Percentiles rank a stretch among this genome's conserved stretches.
phyloP scores from a whole-genome alignment of 2,113 vertebrate genomes.

The Calidris pygmaea region DNA sequence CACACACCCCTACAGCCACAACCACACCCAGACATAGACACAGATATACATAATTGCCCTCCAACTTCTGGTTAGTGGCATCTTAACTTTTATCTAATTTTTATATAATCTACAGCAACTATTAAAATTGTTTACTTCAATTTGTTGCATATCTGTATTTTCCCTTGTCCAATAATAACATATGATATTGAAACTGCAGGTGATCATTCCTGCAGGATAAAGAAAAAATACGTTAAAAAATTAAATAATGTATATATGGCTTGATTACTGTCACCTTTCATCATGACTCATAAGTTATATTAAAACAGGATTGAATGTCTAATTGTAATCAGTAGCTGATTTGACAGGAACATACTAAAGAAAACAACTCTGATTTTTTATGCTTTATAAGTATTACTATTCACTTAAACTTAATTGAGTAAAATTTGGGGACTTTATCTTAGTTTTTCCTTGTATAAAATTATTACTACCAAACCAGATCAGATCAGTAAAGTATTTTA shows the following conservation, averaged over 20 bases:
- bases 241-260: neutral
- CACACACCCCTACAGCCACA: neutral
- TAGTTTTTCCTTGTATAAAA: neutral
- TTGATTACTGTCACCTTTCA: neutral
- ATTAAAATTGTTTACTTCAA: neutral
- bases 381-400: fast-evolving
- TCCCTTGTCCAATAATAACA: neutral
- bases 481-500: neutral
- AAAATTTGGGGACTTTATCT: neutral
- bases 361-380: neutral
- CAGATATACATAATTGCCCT: neutral
- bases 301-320: neutral
- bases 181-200: neutral
- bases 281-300: neutral
- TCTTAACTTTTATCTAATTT: neutral
- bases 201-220: neutral
- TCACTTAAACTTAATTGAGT: neutral
- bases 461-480: neutral
- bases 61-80: neutral
- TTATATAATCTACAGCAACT: neutral
- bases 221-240: neutral
- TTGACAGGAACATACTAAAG: neutral
- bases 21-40: neutral
- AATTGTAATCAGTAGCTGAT: neutral
- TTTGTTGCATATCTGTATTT: neutral